phyloP scores from a whole-genome alignment of 2,113 vertebrate species.

The Xenus cinereus region DNA sequence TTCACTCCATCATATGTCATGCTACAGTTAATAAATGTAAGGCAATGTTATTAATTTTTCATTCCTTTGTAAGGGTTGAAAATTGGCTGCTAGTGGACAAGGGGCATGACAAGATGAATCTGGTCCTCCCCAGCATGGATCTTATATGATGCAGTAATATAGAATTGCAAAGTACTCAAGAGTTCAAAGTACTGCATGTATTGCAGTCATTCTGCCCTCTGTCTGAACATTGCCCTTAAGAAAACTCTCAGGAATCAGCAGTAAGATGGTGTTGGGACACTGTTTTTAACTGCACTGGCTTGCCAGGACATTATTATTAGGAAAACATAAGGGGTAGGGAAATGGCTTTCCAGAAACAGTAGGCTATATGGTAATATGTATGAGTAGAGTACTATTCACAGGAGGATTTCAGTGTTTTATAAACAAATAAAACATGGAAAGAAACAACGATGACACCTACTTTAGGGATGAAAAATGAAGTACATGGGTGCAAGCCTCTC shows the following conservation, averaged over 20 bases:
- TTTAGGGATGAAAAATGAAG: background rate
- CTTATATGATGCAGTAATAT: fast-evolving
- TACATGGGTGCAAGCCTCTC: background rate
- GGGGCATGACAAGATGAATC: background rate
- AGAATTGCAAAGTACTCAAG: fast-evolving
- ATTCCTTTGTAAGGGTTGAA: background rate
- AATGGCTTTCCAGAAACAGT: background rate
- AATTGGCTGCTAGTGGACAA: background rate
- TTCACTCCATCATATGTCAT: background rate
- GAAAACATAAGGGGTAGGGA: background rate
- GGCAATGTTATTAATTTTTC: background rate
- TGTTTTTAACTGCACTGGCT: background rate
- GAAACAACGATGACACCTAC: background rate
- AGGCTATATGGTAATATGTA: background rate
- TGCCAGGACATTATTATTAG: background rate
- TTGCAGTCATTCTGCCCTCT: background rate
- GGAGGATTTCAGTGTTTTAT: background rate
- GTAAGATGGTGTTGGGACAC: background rate
- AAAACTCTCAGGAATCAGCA: background rate
- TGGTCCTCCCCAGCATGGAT: background rate
- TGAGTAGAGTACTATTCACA: background rate
- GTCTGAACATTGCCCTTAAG: background rate
- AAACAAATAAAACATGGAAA: background rate
- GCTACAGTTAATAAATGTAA: background rate
- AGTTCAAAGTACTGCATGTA: fast-evolving